phyloP scores from a whole-genome alignment of 2,888 invertebrate genomes.

The Nomada ruficornis region DNA sequence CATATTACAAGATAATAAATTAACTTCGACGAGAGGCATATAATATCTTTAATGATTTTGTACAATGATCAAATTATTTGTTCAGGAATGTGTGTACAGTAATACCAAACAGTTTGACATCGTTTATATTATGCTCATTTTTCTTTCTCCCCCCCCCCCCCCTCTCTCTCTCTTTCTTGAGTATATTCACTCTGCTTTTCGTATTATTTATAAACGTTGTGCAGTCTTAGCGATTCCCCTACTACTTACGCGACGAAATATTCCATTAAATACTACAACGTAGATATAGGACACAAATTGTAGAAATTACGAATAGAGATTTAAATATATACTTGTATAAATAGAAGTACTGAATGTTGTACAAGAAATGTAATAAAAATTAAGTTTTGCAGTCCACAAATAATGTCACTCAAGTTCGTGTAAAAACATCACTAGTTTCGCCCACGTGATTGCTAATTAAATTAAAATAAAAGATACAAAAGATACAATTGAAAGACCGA shows the following conservation, averaged over 20 bases:
- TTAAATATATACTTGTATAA: conserved; percentile 69
- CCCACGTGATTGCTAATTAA: not conserved
- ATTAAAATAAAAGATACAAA: not conserved
- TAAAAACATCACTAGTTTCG: conserved; percentile 9
- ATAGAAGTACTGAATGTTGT: conserved; percentile 57
- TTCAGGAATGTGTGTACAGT: conserved; percentile 56
- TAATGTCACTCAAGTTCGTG: conserved; percentile 31
- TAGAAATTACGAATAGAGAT: not conserved
- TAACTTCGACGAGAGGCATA: conserved; percentile 29
- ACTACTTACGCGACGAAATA: conserved; percentile 12
- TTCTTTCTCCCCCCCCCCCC: not conserved
- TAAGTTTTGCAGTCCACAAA: not conserved
- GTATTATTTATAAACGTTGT: conserved; percentile 26
- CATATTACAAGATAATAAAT: conserved; percentile 40
- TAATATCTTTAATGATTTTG: conserved; percentile 43
- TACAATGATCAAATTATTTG: conserved; percentile 41
- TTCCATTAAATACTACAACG: conserved; percentile 31
- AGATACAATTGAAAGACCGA: not conserved
- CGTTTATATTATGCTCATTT: conserved; percentile 9
- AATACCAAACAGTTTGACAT: conserved; percentile 43
- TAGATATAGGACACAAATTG: not conserved
- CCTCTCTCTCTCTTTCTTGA: not conserved
- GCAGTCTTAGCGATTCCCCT: conserved; percentile 28
- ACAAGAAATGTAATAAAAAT: conserved; percentile 39
- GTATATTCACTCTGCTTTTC: not conserved